Percentiles rank a stretch among this genome's conserved stretches.
phyloP scores from a whole-genome alignment of 2,113 vertebrate genomes.

The Cheilinus undulatus region DNA sequence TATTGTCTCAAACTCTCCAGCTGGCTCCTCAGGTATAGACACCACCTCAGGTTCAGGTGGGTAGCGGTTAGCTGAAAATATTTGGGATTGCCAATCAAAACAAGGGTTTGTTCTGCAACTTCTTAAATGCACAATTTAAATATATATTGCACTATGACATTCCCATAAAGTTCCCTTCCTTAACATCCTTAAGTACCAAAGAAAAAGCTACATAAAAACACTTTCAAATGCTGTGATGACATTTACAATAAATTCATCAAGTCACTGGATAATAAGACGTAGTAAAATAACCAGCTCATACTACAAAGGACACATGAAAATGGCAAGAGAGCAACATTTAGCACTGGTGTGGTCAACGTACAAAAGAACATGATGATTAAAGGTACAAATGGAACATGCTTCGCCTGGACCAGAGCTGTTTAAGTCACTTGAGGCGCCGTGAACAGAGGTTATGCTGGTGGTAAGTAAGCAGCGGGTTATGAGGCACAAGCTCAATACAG shows the following conservation, averaged over 20 bases:
- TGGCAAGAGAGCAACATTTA: slow-evolving; percentile 51
- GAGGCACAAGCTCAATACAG: slow-evolving; percentile 89
- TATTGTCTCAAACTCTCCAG: slow-evolving; percentile 91
- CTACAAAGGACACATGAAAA: slow-evolving; percentile 55
- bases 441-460: slow-evolving; percentile 89
- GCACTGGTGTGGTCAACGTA: slow-evolving; percentile 62
- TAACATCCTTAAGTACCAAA: slow-evolving; percentile 37
- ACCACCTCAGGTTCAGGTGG: slow-evolving; percentile 92
- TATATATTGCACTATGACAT: slow-evolving; percentile 71
- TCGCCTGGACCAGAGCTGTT: slow-evolving; percentile 83
- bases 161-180: slow-evolving; percentile 53
- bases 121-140: slow-evolving; percentile 73
- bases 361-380: slow-evolving; percentile 79
- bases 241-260: slow-evolving; percentile 66
- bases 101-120: slow-evolving; percentile 80
- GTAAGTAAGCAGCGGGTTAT: slow-evolving; percentile 92
- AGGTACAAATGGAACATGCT: slow-evolving; percentile 84
- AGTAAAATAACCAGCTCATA: slow-evolving; percentile 66
- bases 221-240: slow-evolving; percentile 48
- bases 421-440: slow-evolving; percentile 76
- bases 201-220: slow-evolving; percentile 38
- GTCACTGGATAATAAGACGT: slow-evolving; percentile 54
- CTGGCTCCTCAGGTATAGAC: slow-evolving; percentile 89
- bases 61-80: slow-evolving; percentile 93
- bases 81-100: slow-evolving; percentile 91